phyloP scores from a whole-genome alignment of 2,797 vertebrate species.

The Pangasius krempfi region DNA sequence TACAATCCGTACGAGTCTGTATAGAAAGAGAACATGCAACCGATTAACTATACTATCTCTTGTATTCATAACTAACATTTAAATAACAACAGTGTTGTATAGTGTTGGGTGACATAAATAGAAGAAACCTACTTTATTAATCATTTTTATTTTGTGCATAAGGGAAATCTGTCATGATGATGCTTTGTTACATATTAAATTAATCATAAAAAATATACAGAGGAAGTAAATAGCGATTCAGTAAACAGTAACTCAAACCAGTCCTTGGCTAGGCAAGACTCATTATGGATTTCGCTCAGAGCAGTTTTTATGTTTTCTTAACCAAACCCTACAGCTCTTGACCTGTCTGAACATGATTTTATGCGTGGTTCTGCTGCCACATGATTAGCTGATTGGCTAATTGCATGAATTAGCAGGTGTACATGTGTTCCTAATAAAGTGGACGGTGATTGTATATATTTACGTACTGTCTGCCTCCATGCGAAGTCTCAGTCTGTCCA shows the following conservation, averaged over 20 bases:
- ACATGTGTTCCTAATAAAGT: background rate
- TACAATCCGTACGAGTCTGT: conserved; percentile 53
- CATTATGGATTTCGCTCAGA: background rate
- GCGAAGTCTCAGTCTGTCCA: conserved; percentile 64
- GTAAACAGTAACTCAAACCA: background rate
- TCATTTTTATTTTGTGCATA: background rate
- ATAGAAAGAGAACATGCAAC: background rate
- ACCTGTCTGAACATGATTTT: background rate
- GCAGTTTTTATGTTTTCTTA: background rate
- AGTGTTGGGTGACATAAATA: background rate
- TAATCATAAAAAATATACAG: background rate
- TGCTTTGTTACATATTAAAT: background rate
- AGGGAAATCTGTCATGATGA: background rate
- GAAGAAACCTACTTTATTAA: background rate
- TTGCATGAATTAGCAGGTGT: background rate
- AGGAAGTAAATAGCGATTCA: background rate
- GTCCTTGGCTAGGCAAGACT: background rate
- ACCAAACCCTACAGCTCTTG: background rate
- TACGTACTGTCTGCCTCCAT: conserved; percentile 56
- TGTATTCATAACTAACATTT: background rate
- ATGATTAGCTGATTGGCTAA: background rate
- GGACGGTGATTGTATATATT: background rate
- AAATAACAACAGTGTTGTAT: background rate
- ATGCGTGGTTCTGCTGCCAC: too few relatives aligned
- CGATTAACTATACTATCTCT: background rate